phyloP scores from a whole-genome alignment of 2,113 vertebrate species.

The Crocuta crocuta region DNA sequence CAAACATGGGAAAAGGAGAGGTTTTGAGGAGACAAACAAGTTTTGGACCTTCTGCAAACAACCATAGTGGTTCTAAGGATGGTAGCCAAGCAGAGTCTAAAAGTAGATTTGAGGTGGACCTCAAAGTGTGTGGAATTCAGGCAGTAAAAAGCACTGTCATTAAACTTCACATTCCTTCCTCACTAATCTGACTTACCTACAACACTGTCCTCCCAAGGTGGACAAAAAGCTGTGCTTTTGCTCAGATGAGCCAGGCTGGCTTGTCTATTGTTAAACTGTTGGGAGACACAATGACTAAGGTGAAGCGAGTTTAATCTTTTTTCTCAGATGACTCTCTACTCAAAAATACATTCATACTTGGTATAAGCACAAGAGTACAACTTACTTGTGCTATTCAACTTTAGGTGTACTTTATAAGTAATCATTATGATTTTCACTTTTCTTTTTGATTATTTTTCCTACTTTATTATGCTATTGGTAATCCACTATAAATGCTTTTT shows the following conservation, averaged over 20 bases:
- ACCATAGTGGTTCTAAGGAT: slow-evolving; percentile 61
- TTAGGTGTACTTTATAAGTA: background rate
- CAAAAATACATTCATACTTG: background rate
- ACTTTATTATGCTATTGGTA: background rate
- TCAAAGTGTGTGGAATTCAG: slow-evolving; percentile 82
- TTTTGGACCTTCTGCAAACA: slow-evolving; percentile 80
- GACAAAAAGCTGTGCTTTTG: background rate
- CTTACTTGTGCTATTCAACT: background rate
- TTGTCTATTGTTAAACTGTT: background rate
- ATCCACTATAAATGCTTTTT: background rate
- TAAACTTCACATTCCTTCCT: slow-evolving; percentile 81
- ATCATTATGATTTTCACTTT: background rate
- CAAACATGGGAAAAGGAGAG: slow-evolving; percentile 86
- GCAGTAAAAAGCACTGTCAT: slow-evolving; percentile 56
- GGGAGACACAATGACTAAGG: background rate
- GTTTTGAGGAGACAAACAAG: slow-evolving; percentile 84
- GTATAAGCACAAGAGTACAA: background rate
- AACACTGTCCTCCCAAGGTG: background rate
- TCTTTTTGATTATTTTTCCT: background rate
- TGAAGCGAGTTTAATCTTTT: background rate
- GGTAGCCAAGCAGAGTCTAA: slow-evolving; percentile 63
- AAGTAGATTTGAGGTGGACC: background rate
- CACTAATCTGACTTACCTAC: slow-evolving; percentile 52
- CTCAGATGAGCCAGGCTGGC: background rate
- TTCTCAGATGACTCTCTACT: background rate